phyloP scores from a whole-genome alignment of 1,140 invertebrate genomes.

The Andricus grossulariae region DNA sequence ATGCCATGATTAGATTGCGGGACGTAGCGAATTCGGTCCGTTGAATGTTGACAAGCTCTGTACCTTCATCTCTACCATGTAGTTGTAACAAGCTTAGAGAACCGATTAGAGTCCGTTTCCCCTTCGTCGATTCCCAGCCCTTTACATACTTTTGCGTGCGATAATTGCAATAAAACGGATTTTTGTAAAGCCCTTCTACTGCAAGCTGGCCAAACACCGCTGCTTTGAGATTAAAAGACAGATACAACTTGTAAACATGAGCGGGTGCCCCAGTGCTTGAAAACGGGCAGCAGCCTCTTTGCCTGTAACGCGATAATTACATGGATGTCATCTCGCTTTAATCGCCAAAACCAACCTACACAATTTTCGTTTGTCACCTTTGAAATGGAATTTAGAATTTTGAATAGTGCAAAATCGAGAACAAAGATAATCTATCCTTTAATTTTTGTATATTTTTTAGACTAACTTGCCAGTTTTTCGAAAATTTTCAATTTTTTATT shows the following conservation, averaged over 20 bases:
- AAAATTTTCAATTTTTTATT: background rate
- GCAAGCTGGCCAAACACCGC: background rate
- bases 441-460: no score
- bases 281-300: background rate
- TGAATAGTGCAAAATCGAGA: no score
- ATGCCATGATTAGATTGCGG: constrained; percentile 70
- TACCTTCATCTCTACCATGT: constrained; percentile 53
- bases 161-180: constrained; percentile 3
- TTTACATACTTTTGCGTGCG: background rate
- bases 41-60: constrained; percentile 70
- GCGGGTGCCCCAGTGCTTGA: background rate
- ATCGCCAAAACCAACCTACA: no score
- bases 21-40: constrained; percentile 67
- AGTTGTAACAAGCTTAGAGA: constrained; percentile 68
- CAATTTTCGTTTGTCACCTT: no score
- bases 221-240: background rate
- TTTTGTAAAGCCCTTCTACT: constrained; percentile 1
- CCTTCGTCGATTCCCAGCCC: background rate
- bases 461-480: background rate
- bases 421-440: no score
- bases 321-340: background rate
- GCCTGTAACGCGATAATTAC: background rate
- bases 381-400: no score
- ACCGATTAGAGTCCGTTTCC: constrained; percentile 25
- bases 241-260: constrained; percentile 2